Percentiles rank a stretch among this genome's conserved stretches.
These are phyloP conservation scores for Microtus agrestis DNA, from an alignment of 2,797 vertebrate genomes.

Conservation along the genomic window DNA sequence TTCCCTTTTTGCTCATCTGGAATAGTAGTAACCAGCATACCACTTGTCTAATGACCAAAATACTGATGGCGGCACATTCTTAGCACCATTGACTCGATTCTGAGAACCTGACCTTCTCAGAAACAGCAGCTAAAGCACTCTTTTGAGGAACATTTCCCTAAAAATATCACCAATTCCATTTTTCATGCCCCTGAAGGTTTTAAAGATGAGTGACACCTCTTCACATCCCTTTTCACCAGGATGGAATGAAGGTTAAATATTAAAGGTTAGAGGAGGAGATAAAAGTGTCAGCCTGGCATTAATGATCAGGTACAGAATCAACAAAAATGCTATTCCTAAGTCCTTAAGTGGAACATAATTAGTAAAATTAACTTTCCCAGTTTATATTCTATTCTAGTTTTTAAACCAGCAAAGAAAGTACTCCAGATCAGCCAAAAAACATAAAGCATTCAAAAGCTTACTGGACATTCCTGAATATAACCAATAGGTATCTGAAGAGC, in stretches of 20 bases:
- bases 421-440: not conserved
- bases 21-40: not conserved
- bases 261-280: not conserved
- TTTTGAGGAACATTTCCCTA: not conserved
- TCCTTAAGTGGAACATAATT: slow-evolving; percentile 22
- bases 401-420: slow-evolving; percentile 9
- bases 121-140: not conserved
- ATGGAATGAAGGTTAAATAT: not conserved
- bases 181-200: not conserved
- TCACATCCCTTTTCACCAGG: not conserved
- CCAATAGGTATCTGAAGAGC: not conserved
- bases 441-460: not conserved
- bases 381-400: slow-evolving; percentile 23
- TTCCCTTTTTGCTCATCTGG: not conserved
- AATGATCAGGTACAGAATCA: not conserved
- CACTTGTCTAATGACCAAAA: not conserved
- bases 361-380: slow-evolving; percentile 30
- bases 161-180: not conserved
- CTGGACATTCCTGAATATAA: not conserved
- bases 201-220: not conserved
- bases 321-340: not conserved
- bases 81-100: not conserved
- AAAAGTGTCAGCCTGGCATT: not conserved
- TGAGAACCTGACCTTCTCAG: not conserved
- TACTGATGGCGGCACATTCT: not conserved